Base-by-base conservation (phyloP, 2,888 invertebrate genomes). In the Hydraecia micacea region DNA sequence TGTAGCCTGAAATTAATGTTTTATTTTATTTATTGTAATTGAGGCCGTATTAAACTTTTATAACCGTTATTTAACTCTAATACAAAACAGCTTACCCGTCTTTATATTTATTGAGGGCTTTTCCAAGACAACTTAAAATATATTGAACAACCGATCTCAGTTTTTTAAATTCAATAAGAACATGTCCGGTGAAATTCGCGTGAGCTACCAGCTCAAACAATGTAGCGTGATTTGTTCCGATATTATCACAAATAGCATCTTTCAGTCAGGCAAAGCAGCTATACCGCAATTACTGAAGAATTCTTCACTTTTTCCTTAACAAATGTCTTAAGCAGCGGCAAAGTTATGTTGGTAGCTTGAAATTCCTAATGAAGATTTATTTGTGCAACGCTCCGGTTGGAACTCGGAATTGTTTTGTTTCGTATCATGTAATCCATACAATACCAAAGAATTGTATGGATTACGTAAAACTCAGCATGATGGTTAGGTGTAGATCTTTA, bases 151-250 rank as follows among this genome's bases (percentile, higher is more conserved):
- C 49, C 75, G 18, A 36, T 80, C n/a, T 32, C 15, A 65, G 28
- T 60, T 73, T 80, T 67, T 4, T 73, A 36, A 73, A 83, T 76
- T 73, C 66, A 80, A 73, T 70, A 76, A 58, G 63, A 73, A 25
- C 28, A 60, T 36, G 58, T 76, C 63, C 49, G 85, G 84, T 81
- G 88, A 88, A 88, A 89, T 84, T 82, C 79, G 73, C 83, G 80
- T 75, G 75, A 67, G 68, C 73, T 67, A 39, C 69, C 42, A 63
- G 58, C 73, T 73, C 49, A 39, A 74, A 76, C 81, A 80, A 79
- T 79, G 80, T 80, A 67, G 80, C 87, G 81, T 87, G 86, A 83
- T 80, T 32, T 75, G 77, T 80, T 76, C 77, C 75, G 73, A 80
- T 84, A 49, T 62, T 66, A 85, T 82, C 82, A 79, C 82, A 85